Base-by-base conservation (phyloP, 2,888 invertebrate species). In the Tridacna crocea region DNA sequence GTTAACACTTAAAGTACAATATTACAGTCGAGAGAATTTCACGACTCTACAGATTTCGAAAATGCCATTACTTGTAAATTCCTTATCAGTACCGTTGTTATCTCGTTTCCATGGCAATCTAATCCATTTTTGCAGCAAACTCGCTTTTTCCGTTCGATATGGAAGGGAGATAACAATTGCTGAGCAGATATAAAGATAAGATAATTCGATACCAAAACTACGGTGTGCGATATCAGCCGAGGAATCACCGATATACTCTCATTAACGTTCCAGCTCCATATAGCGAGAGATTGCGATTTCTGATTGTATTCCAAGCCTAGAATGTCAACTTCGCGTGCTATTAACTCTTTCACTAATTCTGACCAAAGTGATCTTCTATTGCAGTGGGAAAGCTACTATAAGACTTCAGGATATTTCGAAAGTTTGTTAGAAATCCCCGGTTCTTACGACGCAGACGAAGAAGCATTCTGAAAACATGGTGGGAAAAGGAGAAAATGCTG, bases 91-190 rank as follows among this genome's bases (percentile, higher is more conserved):
- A 81, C 68, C 76, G 27, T 15, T 73, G 46, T 81, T 77, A 84
- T 84, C 84, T 81, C 55, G 81, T 84, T 79, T 27, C 84, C 77
- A 84, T 70, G 81, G 74, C 72, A 75, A 27, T 77, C 46, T 48
- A 47, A 83, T 83, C 75, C 75, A 80, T 76, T 84, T 78, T 65
- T 76, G 79, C 65, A 79, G 72, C 72, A 75, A 83, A 77, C 81
- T 76, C 73, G 79, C 63, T 80, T 81, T 78, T 68, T 70, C 36
- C 74, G 72, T 55, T 26, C 66, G 79, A 81, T 84, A 70, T 72
- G 72, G 70, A 84, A 63, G 78, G 81, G 81, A 84, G 84, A 84
- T 84, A 84, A 77, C 17, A n/a, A 24, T 46, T 77, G 63, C 72
- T 55, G 75, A 58, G 27, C 72, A 75, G 83, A 83, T 83, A 77